Evolutionary conservation across 2,888 invertebrate genomes (phyloP), one percentile per base, ranked within the genome.

Genomic region (Leptura quadrifasciata): DNA sequence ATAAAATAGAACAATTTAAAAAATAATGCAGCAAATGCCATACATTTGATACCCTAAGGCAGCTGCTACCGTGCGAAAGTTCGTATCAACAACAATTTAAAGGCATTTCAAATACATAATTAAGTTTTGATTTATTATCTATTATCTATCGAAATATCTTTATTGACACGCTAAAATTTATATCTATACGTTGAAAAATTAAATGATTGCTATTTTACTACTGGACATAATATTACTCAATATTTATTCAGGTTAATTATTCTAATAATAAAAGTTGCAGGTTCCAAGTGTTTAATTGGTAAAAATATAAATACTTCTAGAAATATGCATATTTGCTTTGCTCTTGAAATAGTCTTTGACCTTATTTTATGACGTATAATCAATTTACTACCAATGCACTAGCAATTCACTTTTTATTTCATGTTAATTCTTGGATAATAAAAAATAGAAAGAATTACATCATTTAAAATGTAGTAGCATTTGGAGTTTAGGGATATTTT

Each of bases 11-110:
- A n/a, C 47, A 47, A 47, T 47, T 47, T n/a, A 47, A 47, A 47
- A 47, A 47, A n/a, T 15, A n/a, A 6, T 47, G n/a, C 17, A n/a
- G 47, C n/a, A 47, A 47, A 52, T 58, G 35, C 35, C 58, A 39
- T 17, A 69, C 21, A 69, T 8, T 31, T 54, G 27, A 52, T 52
- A 71, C 71, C 71, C 61, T 47, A 39, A 8, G 58, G 71, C 71
- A 39, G 52, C 72, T 35, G 79, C 82, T 82, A 82, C 82, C 81
- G 82, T 82, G 78, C 81, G 78, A 80, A 81, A 79, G 76, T 78
- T 72, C 52, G 60, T 61, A 61, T 20, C 21, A 52, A 60, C 75
- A 80, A 82, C 78, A 78, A 80, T 75, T 78, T 78, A 80, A 76
- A 76, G 75, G 58, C 74, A 74, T 75, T 78, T 76, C 76, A 75